Percentiles rank a stretch among this genome's conserved stretches.
phyloP scores from a whole-genome alignment of 2,113 vertebrate genomes.

The Chinchilla lanigera region DNA sequence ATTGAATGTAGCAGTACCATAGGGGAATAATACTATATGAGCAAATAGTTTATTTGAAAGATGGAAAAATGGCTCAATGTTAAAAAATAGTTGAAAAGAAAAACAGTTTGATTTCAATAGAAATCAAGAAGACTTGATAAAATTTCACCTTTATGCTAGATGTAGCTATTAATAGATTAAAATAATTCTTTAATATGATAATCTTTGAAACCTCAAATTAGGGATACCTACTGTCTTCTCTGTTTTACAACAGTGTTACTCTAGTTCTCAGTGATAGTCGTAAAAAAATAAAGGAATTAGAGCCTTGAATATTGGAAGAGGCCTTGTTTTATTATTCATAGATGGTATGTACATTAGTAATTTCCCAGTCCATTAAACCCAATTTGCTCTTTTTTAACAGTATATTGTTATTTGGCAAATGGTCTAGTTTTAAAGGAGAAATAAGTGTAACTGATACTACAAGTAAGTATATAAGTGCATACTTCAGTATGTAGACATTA shows the following conservation, averaged over 20 bases:
- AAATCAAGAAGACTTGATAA: not conserved
- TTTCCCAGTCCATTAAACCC: not conserved
- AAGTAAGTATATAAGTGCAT: not conserved
- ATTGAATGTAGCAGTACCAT: not conserved
- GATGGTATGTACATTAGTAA: not conserved
- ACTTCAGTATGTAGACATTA: not conserved
- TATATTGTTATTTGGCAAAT: not conserved
- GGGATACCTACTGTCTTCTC: not conserved
- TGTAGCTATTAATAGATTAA: not conserved
- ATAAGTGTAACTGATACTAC: not conserved
- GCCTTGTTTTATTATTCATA: not conserved
- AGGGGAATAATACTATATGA: not conserved
- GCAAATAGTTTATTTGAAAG: not conserved
- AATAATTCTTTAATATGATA: not conserved
- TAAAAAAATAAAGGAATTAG: not conserved
- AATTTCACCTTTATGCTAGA: not conserved
- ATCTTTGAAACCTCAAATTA: not conserved
- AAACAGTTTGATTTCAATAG: not conserved
- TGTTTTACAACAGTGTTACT: not conserved
- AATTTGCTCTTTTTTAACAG: not conserved
- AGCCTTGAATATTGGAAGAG: not conserved
- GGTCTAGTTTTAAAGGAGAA: not conserved
- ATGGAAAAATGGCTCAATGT: not conserved
- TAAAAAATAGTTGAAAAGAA: conserved; percentile 11
- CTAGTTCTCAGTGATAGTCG: not conserved